Evolutionary conservation across 2,113 vertebrate genomes (phyloP).

Genomic region (Balaeniceps rex): DNA sequence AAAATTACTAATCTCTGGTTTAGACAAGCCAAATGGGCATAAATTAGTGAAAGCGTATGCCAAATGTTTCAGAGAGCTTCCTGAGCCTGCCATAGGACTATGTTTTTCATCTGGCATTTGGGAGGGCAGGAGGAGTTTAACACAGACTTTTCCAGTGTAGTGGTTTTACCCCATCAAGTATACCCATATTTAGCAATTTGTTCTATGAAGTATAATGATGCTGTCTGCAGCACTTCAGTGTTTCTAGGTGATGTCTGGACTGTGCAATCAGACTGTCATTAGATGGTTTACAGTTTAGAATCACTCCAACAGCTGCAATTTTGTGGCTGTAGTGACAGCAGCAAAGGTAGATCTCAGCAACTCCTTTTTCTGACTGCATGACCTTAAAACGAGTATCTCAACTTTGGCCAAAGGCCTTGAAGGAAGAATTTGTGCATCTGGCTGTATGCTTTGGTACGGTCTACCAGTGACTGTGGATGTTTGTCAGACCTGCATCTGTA

Average conservation of each 20-base stretch:
- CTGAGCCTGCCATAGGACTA: not conserved
- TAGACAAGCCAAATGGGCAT: not conserved
- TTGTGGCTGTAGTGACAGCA: not conserved
- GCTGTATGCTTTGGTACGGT: not conserved
- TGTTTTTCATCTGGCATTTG: not conserved
- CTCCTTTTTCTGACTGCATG: not conserved
- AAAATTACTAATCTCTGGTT: not conserved
- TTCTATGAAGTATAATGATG: not conserved
- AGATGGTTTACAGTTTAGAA: not conserved
- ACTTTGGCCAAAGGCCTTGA: not conserved
- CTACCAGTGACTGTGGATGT: not conserved
- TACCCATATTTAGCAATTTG: not conserved
- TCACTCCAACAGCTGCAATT: not conserved
- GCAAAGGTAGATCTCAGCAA: not conserved
- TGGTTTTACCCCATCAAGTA: not conserved
- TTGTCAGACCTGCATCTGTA: not conserved
- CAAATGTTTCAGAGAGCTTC: not conserved
- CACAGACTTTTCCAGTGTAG: not conserved
- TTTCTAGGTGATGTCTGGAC: not conserved
- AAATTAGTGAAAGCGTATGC: not conserved
- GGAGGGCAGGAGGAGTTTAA: not conserved
- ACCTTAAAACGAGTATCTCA: not conserved
- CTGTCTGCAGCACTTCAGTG: not conserved
- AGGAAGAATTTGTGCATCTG: not conserved
- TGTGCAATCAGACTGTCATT: slow-evolving; percentile 6